Percentiles rank a stretch among this genome's conserved stretches.
Conservation (phyloP, 2,113 vertebrate species). For the Lepus europaeus region DNA sequence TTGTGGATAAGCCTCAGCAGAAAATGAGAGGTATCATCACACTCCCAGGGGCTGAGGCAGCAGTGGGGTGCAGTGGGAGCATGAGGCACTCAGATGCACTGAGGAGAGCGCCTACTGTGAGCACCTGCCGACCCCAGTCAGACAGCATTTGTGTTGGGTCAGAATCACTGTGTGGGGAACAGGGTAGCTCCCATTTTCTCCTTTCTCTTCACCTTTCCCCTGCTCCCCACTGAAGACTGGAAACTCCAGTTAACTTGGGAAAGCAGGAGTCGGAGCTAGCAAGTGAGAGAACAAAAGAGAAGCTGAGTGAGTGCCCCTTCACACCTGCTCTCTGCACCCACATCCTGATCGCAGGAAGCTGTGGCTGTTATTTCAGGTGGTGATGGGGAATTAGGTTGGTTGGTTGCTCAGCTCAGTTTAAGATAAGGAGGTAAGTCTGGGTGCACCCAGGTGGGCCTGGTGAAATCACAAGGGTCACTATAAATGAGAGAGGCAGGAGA, state of each 20-base stretch:
- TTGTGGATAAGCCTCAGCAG: background rate
- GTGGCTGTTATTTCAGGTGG: background rate
- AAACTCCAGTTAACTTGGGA: background rate
- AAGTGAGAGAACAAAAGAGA: background rate
- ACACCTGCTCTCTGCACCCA: background rate
- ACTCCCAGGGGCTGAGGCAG: background rate
- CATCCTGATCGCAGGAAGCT: background rate
- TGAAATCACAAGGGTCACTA: background rate
- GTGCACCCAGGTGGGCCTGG: background rate
- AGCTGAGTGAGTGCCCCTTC: background rate
- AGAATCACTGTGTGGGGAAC: background rate
- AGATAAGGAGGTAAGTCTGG: background rate
- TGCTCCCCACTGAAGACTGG: background rate
- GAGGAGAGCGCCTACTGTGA: background rate
- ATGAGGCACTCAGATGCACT: background rate
- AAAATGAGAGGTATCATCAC: background rate
- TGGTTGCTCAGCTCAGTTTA: background rate
- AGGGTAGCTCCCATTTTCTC: background rate
- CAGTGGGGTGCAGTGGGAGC: accelerated
- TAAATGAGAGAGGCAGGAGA: background rate
- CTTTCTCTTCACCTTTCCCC: background rate
- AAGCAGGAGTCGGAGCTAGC: background rate
- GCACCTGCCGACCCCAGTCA: background rate
- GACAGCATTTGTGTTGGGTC: background rate
- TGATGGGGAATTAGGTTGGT: background rate